phyloP scores from a whole-genome alignment of 2,888 invertebrate species.

The Diadromus collaris region DNA sequence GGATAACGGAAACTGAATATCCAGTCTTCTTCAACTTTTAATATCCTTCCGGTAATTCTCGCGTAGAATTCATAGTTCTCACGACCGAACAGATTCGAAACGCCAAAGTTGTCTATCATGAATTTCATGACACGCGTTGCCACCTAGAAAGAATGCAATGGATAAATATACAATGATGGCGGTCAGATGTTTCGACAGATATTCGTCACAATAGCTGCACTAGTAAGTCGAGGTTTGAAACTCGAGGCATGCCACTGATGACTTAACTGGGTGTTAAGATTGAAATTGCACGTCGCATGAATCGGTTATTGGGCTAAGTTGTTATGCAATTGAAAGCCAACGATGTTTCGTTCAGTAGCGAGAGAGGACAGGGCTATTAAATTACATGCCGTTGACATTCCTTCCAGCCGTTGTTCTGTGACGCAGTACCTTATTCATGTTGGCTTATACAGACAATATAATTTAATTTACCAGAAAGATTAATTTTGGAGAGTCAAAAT shows the following conservation, averaged over 20 bases:
- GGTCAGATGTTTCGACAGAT: constrained; percentile 26
- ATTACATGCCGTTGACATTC: constrained; percentile 61
- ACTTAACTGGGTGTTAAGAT: constrained; percentile 56
- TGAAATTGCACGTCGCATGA: constrained; percentile 56
- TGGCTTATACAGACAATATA: neutral
- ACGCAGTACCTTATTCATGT: constrained; percentile 18
- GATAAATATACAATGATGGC: constrained; percentile 33
- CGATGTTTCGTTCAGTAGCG: constrained; percentile 57
- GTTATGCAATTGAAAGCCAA: constrained; percentile 61
- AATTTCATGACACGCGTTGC: constrained; percentile 98
- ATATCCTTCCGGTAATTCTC: constrained; percentile 94
- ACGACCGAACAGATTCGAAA: constrained; percentile 96
- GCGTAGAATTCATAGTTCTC: constrained; percentile 98
- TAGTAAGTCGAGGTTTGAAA: constrained; percentile 29
- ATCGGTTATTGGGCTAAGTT: constrained; percentile 54
- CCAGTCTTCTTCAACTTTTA: constrained; percentile 97
- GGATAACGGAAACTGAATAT: constrained; percentile 96
- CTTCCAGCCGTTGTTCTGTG: constrained; percentile 47
- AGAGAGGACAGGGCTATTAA: constrained; percentile 38
- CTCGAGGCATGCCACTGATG: constrained; percentile 53
- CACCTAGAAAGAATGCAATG: constrained; percentile 83
- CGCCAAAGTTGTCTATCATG: constrained; percentile 98
- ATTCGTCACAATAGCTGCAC: constrained; percentile 40
- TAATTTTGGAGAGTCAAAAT: constrained; percentile 5
- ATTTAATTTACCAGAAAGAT: neutral